Base-by-base conservation (phyloP, 1,140 invertebrate genomes). In the Tribolium castaneum region DNA sequence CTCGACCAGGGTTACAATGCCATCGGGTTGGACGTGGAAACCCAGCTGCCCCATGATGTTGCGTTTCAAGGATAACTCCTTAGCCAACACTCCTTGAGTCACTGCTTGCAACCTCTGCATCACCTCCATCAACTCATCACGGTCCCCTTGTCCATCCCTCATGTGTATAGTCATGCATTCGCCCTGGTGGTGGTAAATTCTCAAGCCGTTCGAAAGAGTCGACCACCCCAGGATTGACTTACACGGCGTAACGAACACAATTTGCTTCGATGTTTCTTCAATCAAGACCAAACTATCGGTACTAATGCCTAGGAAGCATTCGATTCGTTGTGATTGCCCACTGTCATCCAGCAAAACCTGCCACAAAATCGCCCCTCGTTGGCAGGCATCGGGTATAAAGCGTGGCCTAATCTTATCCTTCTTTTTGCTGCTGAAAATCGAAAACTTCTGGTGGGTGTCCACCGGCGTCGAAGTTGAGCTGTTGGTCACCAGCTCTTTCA, bases 11-110 rank as follows among this genome's bases (percentile, higher is more conserved):
- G 96, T 98, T 1, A 99, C 96, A 2, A 99, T 92, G 2, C 97
- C 98, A 87, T 99, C 97, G 9, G 96, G 95, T 84, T 98, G 96
- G 16, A 99, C 96, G 86, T 99, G 96, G 88, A 99, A 99, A 22
- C 97, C 97, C 35, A 99, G 90, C 84, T 98, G 96, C 39, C 95
- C 94, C 50, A 94, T 89, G 51, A 91, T 91, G 84, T 97, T 97
- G 13, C 96, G 89, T 78, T 92, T 90, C 35, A 85, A 79, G 72
- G 75, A 73, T n/a, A 78, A 89, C 83, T 97, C 94, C 74, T 92
- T 90, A 6, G 92, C 92, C 1, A 93, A 91, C 76, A 92, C 92
- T 19, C 94, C 95, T 78, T 89, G 88, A 3, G 94, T 95, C 2
- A 96, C 93, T 5, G 91, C 90, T 25, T 90, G 87, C 9, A 96